A percentile compares a stretch with the other conserved stretches of the same genome.
phyloP scores from a whole-genome alignment of 2,888 invertebrate genomes.

The Incurvaria masculella region DNA sequence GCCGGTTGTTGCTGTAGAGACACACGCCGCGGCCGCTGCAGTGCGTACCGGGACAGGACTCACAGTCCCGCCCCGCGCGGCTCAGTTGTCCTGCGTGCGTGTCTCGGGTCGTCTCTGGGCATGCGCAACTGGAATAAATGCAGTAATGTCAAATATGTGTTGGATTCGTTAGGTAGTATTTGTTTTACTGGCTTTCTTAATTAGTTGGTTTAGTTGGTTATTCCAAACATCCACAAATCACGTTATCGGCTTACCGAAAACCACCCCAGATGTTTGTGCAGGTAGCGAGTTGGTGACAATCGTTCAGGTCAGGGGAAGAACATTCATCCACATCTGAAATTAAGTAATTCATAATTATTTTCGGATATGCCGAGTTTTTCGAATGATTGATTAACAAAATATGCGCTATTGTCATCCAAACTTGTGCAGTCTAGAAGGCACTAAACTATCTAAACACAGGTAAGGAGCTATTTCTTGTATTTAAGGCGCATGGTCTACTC shows the following conservation, averaged over 20 bases:
- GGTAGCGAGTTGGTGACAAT: constrained; percentile 74
- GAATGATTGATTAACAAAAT: too few relatives aligned
- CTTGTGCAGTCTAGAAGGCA: too few relatives aligned
- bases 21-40: constrained; percentile 88
- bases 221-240: too few relatives aligned
- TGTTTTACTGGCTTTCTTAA: too few relatives aligned
- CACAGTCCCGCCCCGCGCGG: constrained; percentile 71
- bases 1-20: constrained; percentile 69
- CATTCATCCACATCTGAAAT: constrained; percentile 83
- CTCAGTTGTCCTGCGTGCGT: constrained; percentile 64
- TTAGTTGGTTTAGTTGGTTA: not conserved
- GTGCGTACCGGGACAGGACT: constrained; percentile 70
- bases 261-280: constrained; percentile 86
- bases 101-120: constrained; percentile 73
- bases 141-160: too few relatives aligned
- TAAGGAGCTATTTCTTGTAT: too few relatives aligned
- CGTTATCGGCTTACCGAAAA: constrained; percentile 53
- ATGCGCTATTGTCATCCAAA: too few relatives aligned
- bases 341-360: too few relatives aligned
- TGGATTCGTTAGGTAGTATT: not conserved
- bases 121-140: constrained; percentile 53
- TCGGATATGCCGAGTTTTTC: too few relatives aligned
- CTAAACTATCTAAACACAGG: too few relatives aligned
- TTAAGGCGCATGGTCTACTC: too few relatives aligned
- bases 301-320: constrained; percentile 74